phyloP scores from a whole-genome alignment of 2,797 vertebrate species.

The Eulemur coronatus region DNA sequence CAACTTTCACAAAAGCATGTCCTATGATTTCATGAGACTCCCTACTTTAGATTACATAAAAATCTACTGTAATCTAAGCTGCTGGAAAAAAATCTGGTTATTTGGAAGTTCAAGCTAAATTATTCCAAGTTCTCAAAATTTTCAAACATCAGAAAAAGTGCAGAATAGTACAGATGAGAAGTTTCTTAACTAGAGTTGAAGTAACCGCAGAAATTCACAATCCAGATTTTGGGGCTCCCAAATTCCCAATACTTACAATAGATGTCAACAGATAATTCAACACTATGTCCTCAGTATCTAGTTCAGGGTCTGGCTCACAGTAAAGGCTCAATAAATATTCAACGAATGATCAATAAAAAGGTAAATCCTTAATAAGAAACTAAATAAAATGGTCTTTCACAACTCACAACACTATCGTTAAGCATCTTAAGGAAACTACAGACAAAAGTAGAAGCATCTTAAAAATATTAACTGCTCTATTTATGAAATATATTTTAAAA shows the following conservation, averaged over 20 bases:
- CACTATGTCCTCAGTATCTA: conserved; percentile 2
- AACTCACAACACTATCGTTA: conserved; percentile 44
- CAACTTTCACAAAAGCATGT: conserved; percentile 35
- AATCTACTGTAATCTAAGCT: conserved; percentile 37
- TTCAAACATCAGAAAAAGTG: conserved; percentile 42
- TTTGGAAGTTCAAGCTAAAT: conserved; percentile 44
- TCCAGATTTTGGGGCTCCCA: conserved; percentile 27
- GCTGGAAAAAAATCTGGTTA: not conserved
- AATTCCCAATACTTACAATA: conserved; percentile 47
- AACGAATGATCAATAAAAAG: not conserved
- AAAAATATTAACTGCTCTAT: conserved; percentile 37
- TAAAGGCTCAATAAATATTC: conserved; percentile 43
- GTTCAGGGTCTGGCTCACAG: not conserved
- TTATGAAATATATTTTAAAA: conserved; percentile 50
- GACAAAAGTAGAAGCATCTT: conserved; percentile 28
- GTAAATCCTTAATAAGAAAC: not conserved
- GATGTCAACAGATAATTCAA: conserved; percentile 42
- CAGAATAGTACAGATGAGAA: not conserved
- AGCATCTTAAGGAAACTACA: conserved; percentile 49
- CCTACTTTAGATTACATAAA: conserved; percentile 45
- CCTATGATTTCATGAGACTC: not conserved
- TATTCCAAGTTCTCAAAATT: not conserved
- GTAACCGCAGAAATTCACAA: conserved; percentile 30
- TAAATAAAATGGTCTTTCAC: not conserved
- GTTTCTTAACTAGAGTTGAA: not conserved